Percentiles rank a stretch among this genome's conserved stretches.
phyloP scores from a whole-genome alignment of 2,113 vertebrate species.

The Charina bottae region DNA sequence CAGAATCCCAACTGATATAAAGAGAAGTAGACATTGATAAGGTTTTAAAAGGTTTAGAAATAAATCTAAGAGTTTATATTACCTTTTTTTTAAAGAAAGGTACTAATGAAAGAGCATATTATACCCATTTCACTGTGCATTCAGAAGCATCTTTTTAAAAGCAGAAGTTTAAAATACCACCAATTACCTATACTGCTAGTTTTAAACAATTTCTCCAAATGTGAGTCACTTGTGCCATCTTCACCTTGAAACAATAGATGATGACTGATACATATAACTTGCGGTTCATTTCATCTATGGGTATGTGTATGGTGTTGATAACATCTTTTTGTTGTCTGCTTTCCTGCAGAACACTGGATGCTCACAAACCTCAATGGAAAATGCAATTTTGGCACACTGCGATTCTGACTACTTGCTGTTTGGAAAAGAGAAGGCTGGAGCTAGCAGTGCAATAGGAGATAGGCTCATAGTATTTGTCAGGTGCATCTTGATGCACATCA shows the following conservation, averaged over 20 bases:
- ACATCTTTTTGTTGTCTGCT: constrained; percentile 50
- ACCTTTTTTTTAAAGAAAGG: background rate
- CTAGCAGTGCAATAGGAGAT: background rate
- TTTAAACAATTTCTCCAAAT: constrained; percentile 14
- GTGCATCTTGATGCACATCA: background rate
- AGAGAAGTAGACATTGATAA: constrained; percentile 28
- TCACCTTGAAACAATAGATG: constrained; percentile 41
- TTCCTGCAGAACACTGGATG: background rate
- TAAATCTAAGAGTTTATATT: background rate
- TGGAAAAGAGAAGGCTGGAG: accelerated
- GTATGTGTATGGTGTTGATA: constrained; percentile 54
- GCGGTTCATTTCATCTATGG: constrained; percentile 41
- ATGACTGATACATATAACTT: constrained; percentile 49
- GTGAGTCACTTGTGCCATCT: constrained; percentile 18
- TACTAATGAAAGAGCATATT: constrained; percentile 3
- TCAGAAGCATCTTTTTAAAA: constrained; percentile 31
- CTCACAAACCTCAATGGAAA: constrained; percentile 50
- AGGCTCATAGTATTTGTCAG: background rate
- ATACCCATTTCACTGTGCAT: background rate
- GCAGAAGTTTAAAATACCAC: constrained; percentile 30
- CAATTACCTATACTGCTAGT: constrained; percentile 31
- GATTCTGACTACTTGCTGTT: background rate
- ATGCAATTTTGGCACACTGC: background rate
- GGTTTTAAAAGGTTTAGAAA: background rate
- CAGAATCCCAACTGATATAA: constrained; percentile 20